Percentiles rank a stretch among this genome's conserved stretches.
Conservation (phyloP, 2,797 vertebrate species). For the Coregonus ussuriensis region DNA sequence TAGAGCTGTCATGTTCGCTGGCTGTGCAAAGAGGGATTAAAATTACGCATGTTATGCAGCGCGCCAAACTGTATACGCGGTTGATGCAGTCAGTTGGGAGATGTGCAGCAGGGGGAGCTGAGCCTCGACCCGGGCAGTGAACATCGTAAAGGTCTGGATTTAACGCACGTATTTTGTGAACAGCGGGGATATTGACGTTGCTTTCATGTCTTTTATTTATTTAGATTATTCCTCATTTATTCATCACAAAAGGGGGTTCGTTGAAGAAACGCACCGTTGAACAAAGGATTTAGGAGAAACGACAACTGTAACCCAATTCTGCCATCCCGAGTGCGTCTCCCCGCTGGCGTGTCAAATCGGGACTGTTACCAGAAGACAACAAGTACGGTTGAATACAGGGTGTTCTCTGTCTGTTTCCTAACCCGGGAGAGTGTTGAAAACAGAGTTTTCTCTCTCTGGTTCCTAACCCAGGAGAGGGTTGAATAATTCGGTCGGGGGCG, state of each 20-base stretch:
- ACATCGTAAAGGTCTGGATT: conserved; percentile 27
- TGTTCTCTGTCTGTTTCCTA: conserved; percentile 22
- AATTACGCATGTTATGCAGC: conserved; percentile 57
- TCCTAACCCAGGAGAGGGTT: conserved; percentile 35
- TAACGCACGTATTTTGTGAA: neutral
- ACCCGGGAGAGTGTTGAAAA: conserved; percentile 32
- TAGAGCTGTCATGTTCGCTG: conserved; percentile 50
- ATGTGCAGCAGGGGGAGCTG: conserved; percentile 50
- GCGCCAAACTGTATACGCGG: conserved; percentile 45
- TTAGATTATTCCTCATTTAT: conserved; percentile 18
- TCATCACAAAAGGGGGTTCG: conserved; percentile 34
- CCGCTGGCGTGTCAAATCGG: conserved; percentile 15
- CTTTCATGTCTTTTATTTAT: conserved; percentile 22
- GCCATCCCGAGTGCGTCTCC: conserved; percentile 14
- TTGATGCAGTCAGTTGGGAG: conserved; percentile 59
- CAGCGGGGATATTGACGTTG: conserved; percentile 26
- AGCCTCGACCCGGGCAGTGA: conserved; percentile 43
- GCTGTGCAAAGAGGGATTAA: conserved; percentile 54
- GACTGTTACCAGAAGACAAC: conserved; percentile 28
- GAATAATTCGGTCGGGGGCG: conserved; percentile 40
- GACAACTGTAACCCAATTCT: conserved; percentile 28
- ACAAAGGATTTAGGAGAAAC: conserved; percentile 65
- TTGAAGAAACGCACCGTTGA: conserved; percentile 48
- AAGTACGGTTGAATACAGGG: conserved; percentile 41
- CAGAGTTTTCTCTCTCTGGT: conserved; percentile 25